Evolutionary conservation across 2,888 invertebrate genomes (phyloP).

Genomic region (Troides helena): DNA sequence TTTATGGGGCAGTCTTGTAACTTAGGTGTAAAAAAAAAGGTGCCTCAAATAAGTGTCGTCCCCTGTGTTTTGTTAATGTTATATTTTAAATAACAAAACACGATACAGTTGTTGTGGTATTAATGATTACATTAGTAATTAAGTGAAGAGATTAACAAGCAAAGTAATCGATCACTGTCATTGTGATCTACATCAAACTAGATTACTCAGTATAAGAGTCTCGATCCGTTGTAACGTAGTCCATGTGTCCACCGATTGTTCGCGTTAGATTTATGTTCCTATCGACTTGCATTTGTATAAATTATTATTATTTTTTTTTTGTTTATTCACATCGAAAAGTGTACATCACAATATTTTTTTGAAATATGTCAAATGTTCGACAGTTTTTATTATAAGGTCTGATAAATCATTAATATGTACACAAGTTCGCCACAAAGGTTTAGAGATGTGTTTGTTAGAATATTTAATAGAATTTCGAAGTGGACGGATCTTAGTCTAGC

Average conservation of each 20-base stretch:
- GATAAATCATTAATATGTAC: too few relatives aligned
- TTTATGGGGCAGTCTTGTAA: not conserved
- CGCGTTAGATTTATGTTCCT: not conserved
- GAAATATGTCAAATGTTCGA: too few relatives aligned
- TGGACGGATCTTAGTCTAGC: too few relatives aligned
- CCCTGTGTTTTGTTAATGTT: not conserved
- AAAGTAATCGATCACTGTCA: not conserved
- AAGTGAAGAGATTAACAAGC: not conserved
- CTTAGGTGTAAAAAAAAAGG: not conserved
- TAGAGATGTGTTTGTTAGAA: too few relatives aligned
- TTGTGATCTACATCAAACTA: not conserved
- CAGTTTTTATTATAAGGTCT: too few relatives aligned
- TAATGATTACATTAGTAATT: not conserved
- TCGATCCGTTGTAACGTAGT: not conserved
- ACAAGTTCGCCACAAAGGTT: too few relatives aligned
- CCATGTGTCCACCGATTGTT: not conserved
- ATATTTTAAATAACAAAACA: not conserved
- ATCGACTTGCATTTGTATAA: not conserved
- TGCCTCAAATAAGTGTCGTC: too few relatives aligned
- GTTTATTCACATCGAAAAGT: not conserved
- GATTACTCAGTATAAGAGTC: not conserved
- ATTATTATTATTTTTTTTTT: not conserved
- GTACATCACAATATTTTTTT: not conserved
- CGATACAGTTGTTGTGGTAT: not conserved
- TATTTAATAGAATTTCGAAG: too few relatives aligned